phyloP scores from a whole-genome alignment of 1,140 invertebrate species.

The Papilio aristodemus region DNA sequence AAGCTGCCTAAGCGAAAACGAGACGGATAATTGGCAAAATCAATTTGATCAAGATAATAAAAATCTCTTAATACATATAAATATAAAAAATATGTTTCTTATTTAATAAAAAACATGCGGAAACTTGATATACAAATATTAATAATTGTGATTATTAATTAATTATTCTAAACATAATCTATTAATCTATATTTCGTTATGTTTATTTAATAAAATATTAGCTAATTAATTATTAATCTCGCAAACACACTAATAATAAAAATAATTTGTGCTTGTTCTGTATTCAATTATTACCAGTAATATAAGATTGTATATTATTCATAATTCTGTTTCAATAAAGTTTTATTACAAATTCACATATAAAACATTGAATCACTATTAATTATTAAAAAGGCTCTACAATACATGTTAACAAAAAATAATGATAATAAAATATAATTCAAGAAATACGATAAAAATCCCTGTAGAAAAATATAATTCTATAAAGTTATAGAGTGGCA shows the following conservation, averaged over 20 bases:
- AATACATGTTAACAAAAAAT: too few species aligned
- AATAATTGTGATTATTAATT: not conserved
- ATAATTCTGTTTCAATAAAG: too few species aligned
- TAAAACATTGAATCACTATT: too few species aligned
- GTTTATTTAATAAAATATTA: not conserved
- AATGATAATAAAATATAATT: not conserved
- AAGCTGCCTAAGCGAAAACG: not conserved
- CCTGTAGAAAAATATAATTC: not conserved
- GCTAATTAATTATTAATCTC: not conserved
- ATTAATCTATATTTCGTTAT: not conserved
- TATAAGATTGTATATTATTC: too few species aligned
- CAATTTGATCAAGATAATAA: not conserved
- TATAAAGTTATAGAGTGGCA: not conserved
- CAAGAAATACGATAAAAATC: not conserved
- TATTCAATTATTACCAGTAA: not conserved
- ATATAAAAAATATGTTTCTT: not conserved
- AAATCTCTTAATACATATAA: not conserved
- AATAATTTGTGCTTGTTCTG: conserved; percentile 14
- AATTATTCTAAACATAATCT: not conserved
- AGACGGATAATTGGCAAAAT: not conserved
- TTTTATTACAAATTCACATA: too few species aligned
- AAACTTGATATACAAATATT: conserved; percentile 14
- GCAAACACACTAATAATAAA: not conserved
- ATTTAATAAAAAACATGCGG: conserved; percentile 7
- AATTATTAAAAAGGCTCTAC: too few species aligned